phyloP scores from a whole-genome alignment of 2,888 invertebrate genomes.

The Troides oblongomaculatus region DNA sequence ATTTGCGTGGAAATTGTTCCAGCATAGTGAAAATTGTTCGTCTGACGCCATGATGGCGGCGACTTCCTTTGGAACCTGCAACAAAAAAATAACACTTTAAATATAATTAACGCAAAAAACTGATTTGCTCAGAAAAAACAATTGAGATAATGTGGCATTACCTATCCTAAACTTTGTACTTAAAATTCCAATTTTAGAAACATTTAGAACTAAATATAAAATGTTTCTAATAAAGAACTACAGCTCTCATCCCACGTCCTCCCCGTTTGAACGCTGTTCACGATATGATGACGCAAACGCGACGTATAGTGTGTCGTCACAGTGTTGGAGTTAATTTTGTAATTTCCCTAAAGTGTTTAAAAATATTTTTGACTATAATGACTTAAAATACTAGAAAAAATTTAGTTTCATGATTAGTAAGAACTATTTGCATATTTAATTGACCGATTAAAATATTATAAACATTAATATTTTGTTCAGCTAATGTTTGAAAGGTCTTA shows the following conservation, averaged over 20 bases:
- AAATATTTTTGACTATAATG: conserved; percentile 17
- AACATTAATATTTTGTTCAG: neutral
- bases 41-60: conserved; percentile 85
- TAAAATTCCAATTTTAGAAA: conserved; percentile 72
- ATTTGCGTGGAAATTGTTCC: conserved; percentile 88
- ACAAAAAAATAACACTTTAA: conserved; percentile 30
- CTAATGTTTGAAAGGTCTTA: neutral
- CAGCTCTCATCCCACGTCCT: conserved; percentile 64
- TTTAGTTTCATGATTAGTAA: neutral
- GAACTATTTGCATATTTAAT: neutral
- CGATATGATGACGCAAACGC: conserved; percentile 74
- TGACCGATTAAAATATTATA: neutral
- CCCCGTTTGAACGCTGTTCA: conserved; percentile 68
- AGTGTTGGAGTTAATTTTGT: conserved; percentile 41
- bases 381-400: neutral
- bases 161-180: conserved; percentile 78
- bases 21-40: conserved; percentile 87
- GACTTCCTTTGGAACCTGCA: conserved; percentile 60
- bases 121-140: neutral
- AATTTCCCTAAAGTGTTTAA: conserved; percentile 50
- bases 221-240: conserved; percentile 59
- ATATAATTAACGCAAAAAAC: neutral
- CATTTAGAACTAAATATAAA: conserved; percentile 64
- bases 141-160: conserved; percentile 32
- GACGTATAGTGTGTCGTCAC: conserved; percentile 67